Evolutionary conservation across 2,113 vertebrate genomes (phyloP), one percentile per base, ranked within the genome.

Genomic region (Aepyceros melampus): DNA sequence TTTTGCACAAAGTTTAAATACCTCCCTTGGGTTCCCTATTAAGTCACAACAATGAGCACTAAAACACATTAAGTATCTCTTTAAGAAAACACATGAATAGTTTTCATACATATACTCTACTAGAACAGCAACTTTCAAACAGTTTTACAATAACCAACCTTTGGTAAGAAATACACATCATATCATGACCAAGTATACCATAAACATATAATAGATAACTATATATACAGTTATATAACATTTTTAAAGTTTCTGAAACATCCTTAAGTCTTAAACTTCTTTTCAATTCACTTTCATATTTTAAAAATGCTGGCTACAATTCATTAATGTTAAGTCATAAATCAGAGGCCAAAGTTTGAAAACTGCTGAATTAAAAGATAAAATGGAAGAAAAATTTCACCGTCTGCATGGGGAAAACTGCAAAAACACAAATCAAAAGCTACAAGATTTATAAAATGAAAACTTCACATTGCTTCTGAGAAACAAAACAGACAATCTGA

Each of bases 301-400:
- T 96, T 27, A n/a, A 95, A 95, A 96, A 97, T 87, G 36, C 21
- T 94, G 40, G 53, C 83, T n/a, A 79, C 5, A 31, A 89, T 74
- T 25, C 5, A 45, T 74, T 64, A 87, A 90, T 40, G 62, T 86
- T 49, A 79, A 89, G 49, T 27, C 40, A 94, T 51, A 53, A 85
- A 49, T 85, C n/a, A 74, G 43, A 31, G 45, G 12, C 16, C 71
- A 74, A 4, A 62, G 15, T 58, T 79, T 76, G 76, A 91, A 95
- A 96, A 51, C 33, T 5, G 36, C 36, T 74, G 1, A 89, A 92
- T 53, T 79, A 84, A 85, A 93, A 87, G 19, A 84, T 45, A 58
- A 17, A 91, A 67, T 16, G 36, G 19, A 91, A 93, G 25, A 84
- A 94, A 94, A 40, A 13, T 8, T 49, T 40, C 33, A 87, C 17